Evolutionary conservation across 2,113 vertebrate genomes (phyloP), one percentile per base, ranked within the genome.

Genomic region (Eurystomus gularis): DNA sequence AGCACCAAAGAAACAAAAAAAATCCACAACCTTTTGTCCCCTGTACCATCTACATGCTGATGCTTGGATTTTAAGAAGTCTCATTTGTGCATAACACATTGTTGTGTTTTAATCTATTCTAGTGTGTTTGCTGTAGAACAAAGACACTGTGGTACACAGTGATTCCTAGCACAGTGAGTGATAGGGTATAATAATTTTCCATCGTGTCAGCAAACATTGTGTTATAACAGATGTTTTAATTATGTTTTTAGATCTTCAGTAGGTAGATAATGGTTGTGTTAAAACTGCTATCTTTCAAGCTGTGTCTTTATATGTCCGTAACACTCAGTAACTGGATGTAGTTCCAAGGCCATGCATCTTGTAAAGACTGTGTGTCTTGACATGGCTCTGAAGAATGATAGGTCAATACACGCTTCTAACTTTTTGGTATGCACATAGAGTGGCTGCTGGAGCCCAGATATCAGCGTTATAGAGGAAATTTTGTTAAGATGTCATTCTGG

Each of bases 191-290:
- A 57, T 75, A 73, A 60, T 78, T 90, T 95, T 92, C 57, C 10
- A 35, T 69, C 82, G 68, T 82, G 75, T 87, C 89, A 95, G 82
- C 82, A 86, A 90, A 57, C 73, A n/a, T 44, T 55, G 55, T 93
- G 55, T 91, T 49, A 39, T 61, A 81, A 81, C 55, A 82, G 58
- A 86, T 86, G n/a, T 90, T 94, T 76, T 86, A 78, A 78, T 97
- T 94, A 76, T 23, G 4, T 68, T 92, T 93, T 79, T 26, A 71
- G 61, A 33, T 72, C 15, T 86, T 92, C 39, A n/a, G 17, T 75
- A 46, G 31, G 17, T 55, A 75, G 49, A 24, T 66, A n/a, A 1
- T 51, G 49, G 10, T 84, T 57, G 25, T 78, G 40, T 31, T 83
- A 57, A 60, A 94, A 44, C 5, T 42, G 9, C 33, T 92, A 3